Base-by-base conservation (phyloP, 2,888 invertebrate species). In the Eulithis testata region DNA sequence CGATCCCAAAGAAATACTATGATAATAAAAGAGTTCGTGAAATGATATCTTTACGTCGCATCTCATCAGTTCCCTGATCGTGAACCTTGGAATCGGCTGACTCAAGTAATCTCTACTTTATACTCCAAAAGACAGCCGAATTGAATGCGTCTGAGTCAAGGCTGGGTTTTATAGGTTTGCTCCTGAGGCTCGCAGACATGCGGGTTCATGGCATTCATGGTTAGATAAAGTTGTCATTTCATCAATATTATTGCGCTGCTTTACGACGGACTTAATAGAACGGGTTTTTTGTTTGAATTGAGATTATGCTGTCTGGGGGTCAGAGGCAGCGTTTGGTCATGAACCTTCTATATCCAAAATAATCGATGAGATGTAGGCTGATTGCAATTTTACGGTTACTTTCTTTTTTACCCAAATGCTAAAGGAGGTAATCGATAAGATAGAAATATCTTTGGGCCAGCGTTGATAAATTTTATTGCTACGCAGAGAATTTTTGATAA, bases 1-100 rank as follows among this genome's bases (percentile, higher is more conserved):
- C 56, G 60, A 66, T 67, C 70, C 65, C 63, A 65, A 70, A 77
- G 77, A 81, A 79, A 78, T 81, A 82, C 76, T 72, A 73, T 71
- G 51, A 78, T 75, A 75, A 76, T 80, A 85, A 84, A 70, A 76
- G 74, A 74, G 79, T 80, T 79, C 71, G 73, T 70, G 74, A 79
- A 83, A 78, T 78, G 71, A 79, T 78, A 83, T 82, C 76, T 82
- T 81, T 79, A 79, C 77, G 79, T 79, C 75, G 76, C 71, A 80
- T 83, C 82, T 84, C 81, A 83, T 86, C 83, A 83, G 73, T 11
- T 11, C 49, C 21, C 47, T 40, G 37, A 40, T 37, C 37, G n/a
- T 11, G 40, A 49, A 49, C 37, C 47, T 40, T 12, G 12, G 12
- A 43, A 47, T 49, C 57, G 45, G 37, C 47, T 57, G 7, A 56